Percentiles rank a stretch among this genome's conserved stretches.
Conservation (phyloP, 2,113 vertebrate species). For the Petrocephalus zakoni region DNA sequence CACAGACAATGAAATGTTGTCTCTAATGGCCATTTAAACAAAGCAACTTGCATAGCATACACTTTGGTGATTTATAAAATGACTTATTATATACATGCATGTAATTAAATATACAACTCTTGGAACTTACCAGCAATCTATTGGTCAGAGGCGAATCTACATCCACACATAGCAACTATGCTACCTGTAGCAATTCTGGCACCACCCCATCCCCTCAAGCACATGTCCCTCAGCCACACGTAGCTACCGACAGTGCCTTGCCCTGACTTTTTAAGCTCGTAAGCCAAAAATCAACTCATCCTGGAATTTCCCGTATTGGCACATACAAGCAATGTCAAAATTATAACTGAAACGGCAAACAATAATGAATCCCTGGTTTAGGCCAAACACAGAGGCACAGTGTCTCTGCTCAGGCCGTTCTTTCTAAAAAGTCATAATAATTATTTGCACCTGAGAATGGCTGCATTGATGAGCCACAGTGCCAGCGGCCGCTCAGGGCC, state of each 20-base stretch:
- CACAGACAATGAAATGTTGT: not conserved
- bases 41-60: not conserved
- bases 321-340: not conserved
- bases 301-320: not conserved
- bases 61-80: not conserved
- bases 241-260: not conserved
- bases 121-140: not conserved
- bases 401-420: not conserved
- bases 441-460: not conserved
- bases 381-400: not conserved
- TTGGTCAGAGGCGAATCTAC: not conserved
- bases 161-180: not conserved
- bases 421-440: conserved; percentile 7
- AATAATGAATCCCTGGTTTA: not conserved
- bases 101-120: not conserved
- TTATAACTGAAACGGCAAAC: not conserved
- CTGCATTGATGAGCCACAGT: not conserved
- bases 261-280: not conserved
- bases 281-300: not conserved
- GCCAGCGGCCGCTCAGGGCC: not conserved
- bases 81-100: not conserved
- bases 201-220: not conserved
- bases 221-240: not conserved
- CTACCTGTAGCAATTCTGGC: not conserved
- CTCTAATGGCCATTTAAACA: not conserved